phyloP scores from a whole-genome alignment of 1,140 invertebrate genomes.

The Drosophila rufa region DNA sequence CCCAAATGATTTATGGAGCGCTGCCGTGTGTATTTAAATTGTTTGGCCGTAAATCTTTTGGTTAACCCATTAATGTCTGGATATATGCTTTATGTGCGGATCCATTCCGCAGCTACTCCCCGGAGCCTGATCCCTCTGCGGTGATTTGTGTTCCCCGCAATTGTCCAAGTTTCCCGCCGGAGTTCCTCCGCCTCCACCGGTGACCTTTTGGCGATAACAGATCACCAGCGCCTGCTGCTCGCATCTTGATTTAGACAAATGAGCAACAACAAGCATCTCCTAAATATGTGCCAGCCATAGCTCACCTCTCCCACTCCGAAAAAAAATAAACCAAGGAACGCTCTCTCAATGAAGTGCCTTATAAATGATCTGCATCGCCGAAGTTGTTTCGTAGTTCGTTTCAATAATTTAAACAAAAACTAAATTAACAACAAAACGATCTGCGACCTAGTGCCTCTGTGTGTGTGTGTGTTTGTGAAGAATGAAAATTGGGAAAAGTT shows the following conservation, averaged over 20 bases:
- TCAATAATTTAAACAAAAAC: conserved; percentile 75
- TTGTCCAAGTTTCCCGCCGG: conserved; percentile 2
- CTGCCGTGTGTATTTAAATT: conserved; percentile 9
- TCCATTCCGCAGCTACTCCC: background rate
- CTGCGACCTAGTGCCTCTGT: background rate
- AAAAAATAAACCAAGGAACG: conserved; percentile 13
- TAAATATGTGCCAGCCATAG: conserved; percentile 1
- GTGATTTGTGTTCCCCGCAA: conserved; percentile 18
- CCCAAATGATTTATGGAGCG: background rate
- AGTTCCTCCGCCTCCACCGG: background rate
- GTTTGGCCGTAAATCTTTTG: conserved; percentile 27
- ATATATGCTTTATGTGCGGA: conserved; percentile 42
- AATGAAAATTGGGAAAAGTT: conserved; percentile 27
- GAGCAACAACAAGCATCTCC: conserved; percentile 30
- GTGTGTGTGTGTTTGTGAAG: conserved; percentile 2
- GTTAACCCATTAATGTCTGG: conserved; percentile 36
- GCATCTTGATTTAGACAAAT: conserved; percentile 64
- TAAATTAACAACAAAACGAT: conserved; percentile 46
- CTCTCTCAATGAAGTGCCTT: conserved; percentile 62
- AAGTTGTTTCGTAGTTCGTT: conserved; percentile 57
- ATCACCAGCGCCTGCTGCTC: conserved; percentile 50
- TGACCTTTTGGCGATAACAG: conserved; percentile 55
- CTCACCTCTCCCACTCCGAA: conserved; percentile 1
- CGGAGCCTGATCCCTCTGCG: background rate
- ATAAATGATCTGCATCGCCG: conserved; percentile 73